Evolutionary conservation across 2,113 vertebrate genomes (phyloP).

Genomic region (Bettongia penicillata): DNA sequence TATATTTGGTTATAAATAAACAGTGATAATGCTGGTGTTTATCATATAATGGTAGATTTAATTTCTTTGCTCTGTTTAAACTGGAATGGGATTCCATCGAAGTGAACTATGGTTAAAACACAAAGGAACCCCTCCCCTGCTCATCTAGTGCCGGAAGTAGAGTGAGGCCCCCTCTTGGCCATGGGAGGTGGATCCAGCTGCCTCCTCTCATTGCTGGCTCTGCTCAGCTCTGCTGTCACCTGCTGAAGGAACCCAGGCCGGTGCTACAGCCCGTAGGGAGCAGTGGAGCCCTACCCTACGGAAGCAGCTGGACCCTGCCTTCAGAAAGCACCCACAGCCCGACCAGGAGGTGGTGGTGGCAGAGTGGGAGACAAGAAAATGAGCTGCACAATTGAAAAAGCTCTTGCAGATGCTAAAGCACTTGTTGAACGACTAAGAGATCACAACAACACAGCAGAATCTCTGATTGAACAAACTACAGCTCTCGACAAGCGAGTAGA

Average conservation of each 20-base stretch:
- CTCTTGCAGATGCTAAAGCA: too few species aligned
- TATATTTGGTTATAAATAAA: too few species aligned
- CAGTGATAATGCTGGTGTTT: too few species aligned
- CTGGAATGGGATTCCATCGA: too few species aligned
- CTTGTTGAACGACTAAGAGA: too few species aligned
- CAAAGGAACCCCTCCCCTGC: background rate
- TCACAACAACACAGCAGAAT: too few species aligned
- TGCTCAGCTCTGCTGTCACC: background rate
- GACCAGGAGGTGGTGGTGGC: background rate
- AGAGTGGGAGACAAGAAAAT: background rate
- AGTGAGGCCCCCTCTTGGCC: fast-evolving
- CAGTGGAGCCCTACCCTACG: background rate
- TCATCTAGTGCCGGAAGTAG: background rate
- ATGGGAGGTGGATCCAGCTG: background rate
- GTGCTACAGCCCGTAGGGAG: background rate
- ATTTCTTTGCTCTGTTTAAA: too few species aligned
- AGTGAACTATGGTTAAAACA: too few species aligned
- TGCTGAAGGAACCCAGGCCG: background rate
- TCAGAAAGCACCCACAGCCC: background rate
- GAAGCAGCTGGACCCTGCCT: background rate
- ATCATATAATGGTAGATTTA: too few species aligned
- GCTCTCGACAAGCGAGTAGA: too few species aligned
- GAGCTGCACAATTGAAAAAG: too few species aligned
- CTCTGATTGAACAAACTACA: too few species aligned
- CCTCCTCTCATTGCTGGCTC: fast-evolving